Conservation (phyloP, 2,797 vertebrate species). For the Poecilia wingei region DNA sequence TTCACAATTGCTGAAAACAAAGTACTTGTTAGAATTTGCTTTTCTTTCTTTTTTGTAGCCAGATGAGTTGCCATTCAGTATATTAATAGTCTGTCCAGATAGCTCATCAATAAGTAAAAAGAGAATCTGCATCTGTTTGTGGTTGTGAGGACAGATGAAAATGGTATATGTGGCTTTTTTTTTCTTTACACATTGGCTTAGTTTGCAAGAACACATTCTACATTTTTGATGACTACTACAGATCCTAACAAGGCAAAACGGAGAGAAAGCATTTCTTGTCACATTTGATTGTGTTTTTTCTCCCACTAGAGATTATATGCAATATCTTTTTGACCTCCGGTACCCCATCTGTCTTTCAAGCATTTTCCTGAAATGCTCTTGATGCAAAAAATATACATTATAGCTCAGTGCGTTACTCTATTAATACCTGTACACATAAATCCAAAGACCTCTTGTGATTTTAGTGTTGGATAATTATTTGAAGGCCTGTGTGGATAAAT, state of each 20-base stretch:
- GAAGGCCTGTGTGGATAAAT: constrained; percentile 33
- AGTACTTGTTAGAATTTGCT: neutral
- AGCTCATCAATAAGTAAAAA: neutral
- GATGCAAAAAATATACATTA: neutral
- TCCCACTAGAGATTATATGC: neutral
- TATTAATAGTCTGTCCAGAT: constrained; percentile 6
- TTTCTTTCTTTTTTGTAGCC: neutral
- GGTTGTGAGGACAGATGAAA: neutral
- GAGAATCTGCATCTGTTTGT: neutral
- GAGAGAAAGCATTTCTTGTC: neutral
- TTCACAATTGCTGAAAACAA: neutral
- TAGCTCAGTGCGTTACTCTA: neutral
- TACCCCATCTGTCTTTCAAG: neutral
- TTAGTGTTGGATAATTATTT: constrained; percentile 13
- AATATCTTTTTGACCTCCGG: neutral
- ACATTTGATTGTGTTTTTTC: neutral
- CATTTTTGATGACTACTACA: neutral
- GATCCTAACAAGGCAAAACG: neutral
- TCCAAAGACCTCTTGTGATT: constrained; percentile 3
- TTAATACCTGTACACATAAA: neutral
- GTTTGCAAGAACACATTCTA: constrained; percentile 20
- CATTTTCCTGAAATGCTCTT: neutral
- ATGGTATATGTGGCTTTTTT: neutral
- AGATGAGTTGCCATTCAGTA: neutral
- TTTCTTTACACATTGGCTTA: constrained; percentile 1